phyloP scores from a whole-genome alignment of 1,140 invertebrate species.

The Danaus plexippus region DNA sequence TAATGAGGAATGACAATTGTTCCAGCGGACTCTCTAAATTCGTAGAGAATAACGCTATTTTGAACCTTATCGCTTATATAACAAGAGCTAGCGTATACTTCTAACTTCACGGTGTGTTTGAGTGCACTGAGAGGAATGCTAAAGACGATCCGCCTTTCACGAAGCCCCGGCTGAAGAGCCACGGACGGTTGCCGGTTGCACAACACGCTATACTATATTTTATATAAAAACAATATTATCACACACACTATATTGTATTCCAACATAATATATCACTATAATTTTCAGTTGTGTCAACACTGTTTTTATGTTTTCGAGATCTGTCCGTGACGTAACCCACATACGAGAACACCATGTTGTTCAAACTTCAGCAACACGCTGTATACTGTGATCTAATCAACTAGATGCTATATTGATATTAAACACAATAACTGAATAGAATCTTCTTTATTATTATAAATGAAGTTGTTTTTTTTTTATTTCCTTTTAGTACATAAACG shows the following conservation, averaged over 20 bases:
- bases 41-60: slow-evolving; percentile 23
- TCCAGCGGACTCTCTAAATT: slow-evolving; percentile 56
- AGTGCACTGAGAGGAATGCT: slow-evolving; percentile 49
- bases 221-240: no score
- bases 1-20: slow-evolving; percentile 61
- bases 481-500: no score
- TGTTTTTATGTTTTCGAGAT: slow-evolving; percentile 63
- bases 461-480: no score
- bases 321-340: slow-evolving; percentile 48
- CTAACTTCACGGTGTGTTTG: slow-evolving; percentile 14
- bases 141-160: slow-evolving; percentile 47
- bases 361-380: slow-evolving; percentile 28
- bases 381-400: slow-evolving; percentile 12
- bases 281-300: slow-evolving; percentile 59
- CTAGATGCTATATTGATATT: no score
- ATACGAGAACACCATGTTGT: slow-evolving; percentile 45
- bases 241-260: no score
- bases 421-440: no score
- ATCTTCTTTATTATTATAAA: no score
- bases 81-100: slow-evolving; percentile 8
- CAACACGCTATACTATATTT: slow-evolving; percentile 2
- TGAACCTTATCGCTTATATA: neutral
- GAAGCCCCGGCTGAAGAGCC: slow-evolving; percentile 27
- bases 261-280: slow-evolving; percentile 1
- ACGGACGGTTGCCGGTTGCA: slow-evolving; percentile 21